A percentile compares a stretch with the other conserved stretches of the same genome.
These are phyloP conservation scores for Diphyllodes magnificus DNA, from an alignment of 2,113 vertebrate genomes.

Conservation along the genomic window DNA sequence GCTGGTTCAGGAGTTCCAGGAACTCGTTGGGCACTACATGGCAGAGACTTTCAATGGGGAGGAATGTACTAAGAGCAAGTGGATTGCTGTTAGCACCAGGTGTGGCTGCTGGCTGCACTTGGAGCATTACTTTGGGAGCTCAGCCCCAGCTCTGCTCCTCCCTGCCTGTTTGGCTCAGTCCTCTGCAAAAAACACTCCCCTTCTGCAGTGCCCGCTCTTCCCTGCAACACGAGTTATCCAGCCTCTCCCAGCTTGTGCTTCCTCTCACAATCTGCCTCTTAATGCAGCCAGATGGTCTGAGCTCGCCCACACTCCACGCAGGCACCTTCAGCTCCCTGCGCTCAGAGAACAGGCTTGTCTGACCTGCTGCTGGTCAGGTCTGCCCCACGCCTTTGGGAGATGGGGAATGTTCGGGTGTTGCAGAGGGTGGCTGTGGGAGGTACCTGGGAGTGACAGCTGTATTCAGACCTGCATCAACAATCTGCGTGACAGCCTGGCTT, in stretches of 20 bases:
- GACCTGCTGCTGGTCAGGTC: background rate
- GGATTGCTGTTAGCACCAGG: background rate
- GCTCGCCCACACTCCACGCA: background rate
- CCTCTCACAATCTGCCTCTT: conserved; percentile 35
- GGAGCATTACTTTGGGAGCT: background rate
- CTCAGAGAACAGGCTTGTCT: background rate
- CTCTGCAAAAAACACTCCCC: background rate
- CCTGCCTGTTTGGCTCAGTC: background rate
- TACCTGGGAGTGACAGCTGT: background rate
- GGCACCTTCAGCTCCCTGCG: background rate
- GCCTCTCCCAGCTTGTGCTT: conserved; percentile 9
- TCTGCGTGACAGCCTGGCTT: background rate
- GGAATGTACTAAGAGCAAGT: background rate
- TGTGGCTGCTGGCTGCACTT: background rate
- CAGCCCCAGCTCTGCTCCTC: background rate
- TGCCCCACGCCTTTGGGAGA: background rate
- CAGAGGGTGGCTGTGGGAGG: background rate
- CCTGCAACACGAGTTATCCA: background rate
- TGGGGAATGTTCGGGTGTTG: rapidly evolving
- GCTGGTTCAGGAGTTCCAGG: background rate
- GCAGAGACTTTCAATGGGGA: background rate
- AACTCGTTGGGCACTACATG: rapidly evolving
- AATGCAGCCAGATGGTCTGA: conserved; percentile 43
- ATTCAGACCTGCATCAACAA: background rate
- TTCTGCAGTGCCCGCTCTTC: background rate